Base-by-base conservation (phyloP, 2,797 vertebrate species). In the Falco rusticolus region DNA sequence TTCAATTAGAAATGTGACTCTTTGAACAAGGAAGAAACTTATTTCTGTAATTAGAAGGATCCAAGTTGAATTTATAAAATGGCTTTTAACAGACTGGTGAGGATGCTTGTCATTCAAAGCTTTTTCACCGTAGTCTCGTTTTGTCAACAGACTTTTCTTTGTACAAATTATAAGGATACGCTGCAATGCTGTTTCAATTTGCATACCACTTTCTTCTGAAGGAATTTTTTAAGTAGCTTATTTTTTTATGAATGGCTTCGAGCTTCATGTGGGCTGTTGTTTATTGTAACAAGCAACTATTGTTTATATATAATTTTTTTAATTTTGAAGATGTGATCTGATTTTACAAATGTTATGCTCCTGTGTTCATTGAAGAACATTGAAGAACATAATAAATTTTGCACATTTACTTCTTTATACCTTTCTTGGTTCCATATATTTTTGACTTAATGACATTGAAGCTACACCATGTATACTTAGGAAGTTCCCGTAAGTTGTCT, bases 311-410 rank as follows among this genome's bases (percentile, higher is more conserved):
- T 48, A 22, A 19, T 15, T 16, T 29, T 26, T 48, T 87, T 53
- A 20, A 70, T 79, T 87, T 94, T 90, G 60, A 92, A 88, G n/a
- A 21, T 45, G 3, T 34, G 37, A 24, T 47, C 16, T 71, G 29
- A 92, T 93, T 93, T 96, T 92, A 70, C 94, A 68, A 29, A 26
- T 34, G 68, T 33, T 17, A 29, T 66, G 9, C 81, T 16, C 16
- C 28, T 59, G 7, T 90, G 63, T 91, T 93, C 34, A 34, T 34
- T 34, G 34, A 34, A 34, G 34, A 34, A 34, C 66, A 39, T 63
- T 84, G 86, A 84, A 76, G 93, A 87, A 61, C 59, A 21, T 54
- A 94, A 95, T 96, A 95, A 82, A 95, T 68, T 94, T 96, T 94
- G 91, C 76, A 94, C 75, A 50, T 79, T 68, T 71, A 26, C 70